These are phyloP conservation scores for Leptopterna dolabrata DNA, from an alignment of 2,888 invertebrate genomes.

Conservation along the genomic window DNA sequence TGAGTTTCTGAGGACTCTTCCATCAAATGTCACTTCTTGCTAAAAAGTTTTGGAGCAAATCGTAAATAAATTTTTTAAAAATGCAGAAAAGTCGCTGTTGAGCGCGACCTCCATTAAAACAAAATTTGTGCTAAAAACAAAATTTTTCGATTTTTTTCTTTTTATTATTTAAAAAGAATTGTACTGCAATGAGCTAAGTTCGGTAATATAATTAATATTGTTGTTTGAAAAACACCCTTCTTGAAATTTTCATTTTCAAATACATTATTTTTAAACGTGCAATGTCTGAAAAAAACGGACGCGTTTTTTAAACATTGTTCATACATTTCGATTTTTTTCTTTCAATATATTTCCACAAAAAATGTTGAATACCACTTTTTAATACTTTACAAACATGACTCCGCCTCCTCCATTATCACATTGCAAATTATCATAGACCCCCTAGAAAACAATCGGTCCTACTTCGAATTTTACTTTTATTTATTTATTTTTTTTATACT, in stretches of 20 bases:
- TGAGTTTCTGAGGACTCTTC: neutral
- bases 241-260: neutral
- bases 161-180: neutral
- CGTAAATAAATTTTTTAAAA: no score
- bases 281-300: neutral
- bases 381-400: slow-evolving; percentile 11
- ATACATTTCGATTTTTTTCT: neutral
- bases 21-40: neutral
- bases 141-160: neutral
- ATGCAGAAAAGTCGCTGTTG: no score
- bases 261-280: neutral
- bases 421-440: neutral
- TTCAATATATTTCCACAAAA: neutral
- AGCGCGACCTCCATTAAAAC: no score
- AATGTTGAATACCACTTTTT: neutral
- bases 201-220: neutral
- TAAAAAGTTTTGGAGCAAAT: neutral
- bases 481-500: neutral
- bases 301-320: neutral
- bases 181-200: slow-evolving; percentile 1
- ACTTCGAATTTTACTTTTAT: neutral
- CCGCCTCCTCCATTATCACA: neutral
- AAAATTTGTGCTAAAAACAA: slow-evolving; percentile 17
- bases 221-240: neutral
- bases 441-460: neutral